Conservation (phyloP, 2,888 invertebrate genomes). For the Tinea pellionella region DNA sequence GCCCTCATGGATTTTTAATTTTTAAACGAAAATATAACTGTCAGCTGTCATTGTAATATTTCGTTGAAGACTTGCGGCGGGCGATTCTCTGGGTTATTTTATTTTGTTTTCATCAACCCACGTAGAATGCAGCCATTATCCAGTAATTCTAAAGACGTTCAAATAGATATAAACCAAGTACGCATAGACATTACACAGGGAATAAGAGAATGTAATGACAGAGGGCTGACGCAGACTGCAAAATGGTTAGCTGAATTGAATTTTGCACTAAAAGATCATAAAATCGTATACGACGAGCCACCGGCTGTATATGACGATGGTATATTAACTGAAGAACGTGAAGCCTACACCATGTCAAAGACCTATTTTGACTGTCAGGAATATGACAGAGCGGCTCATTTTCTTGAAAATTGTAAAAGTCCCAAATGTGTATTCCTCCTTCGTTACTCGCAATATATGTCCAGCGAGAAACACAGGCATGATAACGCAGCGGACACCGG, state of each 20-base stretch:
- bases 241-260: slow-evolving; percentile 93
- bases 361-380: slow-evolving; percentile 92
- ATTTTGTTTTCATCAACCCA: background rate
- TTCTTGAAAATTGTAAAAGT: slow-evolving; percentile 76
- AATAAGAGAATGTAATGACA: slow-evolving; percentile 77
- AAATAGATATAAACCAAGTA: slow-evolving; percentile 55
- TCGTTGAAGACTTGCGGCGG: too few species aligned
- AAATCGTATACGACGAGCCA: slow-evolving; percentile 64
- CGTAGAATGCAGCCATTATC: slow-evolving; percentile 15
- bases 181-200: slow-evolving; percentile 50
- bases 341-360: slow-evolving; percentile 82
- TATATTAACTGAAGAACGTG: slow-evolving; percentile 72
- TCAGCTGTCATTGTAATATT: too few species aligned
- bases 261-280: slow-evolving; percentile 77
- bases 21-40: too few species aligned
- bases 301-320: slow-evolving; percentile 43
- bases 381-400: slow-evolving; percentile 88
- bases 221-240: slow-evolving; percentile 82
- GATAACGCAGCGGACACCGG: slow-evolving; percentile 73
- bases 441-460: slow-evolving; percentile 87
- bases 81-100: too few species aligned
- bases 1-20: too few species aligned
- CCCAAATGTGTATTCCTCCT: slow-evolving; percentile 84
- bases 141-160: slow-evolving; percentile 47
- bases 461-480: slow-evolving; percentile 89